These are phyloP conservation scores for Helicoverpa assulta DNA, from an alignment of 2,888 invertebrate species.

Conservation along the genomic window DNA sequence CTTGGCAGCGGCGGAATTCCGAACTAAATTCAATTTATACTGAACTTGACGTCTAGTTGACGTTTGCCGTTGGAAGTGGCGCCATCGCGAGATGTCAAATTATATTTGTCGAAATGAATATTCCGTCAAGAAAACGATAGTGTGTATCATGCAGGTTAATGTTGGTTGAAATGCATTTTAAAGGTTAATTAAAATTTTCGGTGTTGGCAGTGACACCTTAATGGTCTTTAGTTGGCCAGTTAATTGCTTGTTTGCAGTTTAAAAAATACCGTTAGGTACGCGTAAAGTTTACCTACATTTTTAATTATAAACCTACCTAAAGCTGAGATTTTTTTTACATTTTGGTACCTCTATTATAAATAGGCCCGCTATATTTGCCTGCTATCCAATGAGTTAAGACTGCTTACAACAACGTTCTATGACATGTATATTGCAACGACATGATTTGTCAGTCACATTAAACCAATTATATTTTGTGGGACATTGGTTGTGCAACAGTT, in stretches of 20 bases:
- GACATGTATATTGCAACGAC: constrained; percentile 44
- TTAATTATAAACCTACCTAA: background rate
- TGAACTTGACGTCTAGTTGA: constrained; percentile 32
- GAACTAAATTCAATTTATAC: constrained; percentile 44
- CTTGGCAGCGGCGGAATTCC: constrained; percentile 37
- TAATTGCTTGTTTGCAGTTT: constrained; percentile 30
- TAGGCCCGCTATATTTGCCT: too few relatives aligned
- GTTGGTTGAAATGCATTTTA: constrained; percentile 31
- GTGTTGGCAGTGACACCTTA: constrained; percentile 44
- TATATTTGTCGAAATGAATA: constrained; percentile 30
- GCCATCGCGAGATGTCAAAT: constrained; percentile 15
- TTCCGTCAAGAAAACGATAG: constrained; percentile 25
- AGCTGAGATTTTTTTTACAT: background rate
- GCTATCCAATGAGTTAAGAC: background rate
- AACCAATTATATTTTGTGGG: constrained; percentile 64
- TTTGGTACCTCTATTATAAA: background rate
- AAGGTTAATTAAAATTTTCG: constrained; percentile 39
- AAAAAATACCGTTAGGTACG: constrained; percentile 4
- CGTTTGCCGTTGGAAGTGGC: constrained; percentile 8
- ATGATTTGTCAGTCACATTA: constrained; percentile 49
- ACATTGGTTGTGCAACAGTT: constrained; percentile 57
- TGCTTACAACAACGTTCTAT: constrained; percentile 23
- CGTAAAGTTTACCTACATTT: background rate
- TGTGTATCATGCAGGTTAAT: constrained; percentile 40
- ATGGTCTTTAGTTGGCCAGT: constrained; percentile 23